Evolutionary conservation across 2,888 invertebrate genomes (phyloP).

Genomic region (Netelia fuscicornis): DNA sequence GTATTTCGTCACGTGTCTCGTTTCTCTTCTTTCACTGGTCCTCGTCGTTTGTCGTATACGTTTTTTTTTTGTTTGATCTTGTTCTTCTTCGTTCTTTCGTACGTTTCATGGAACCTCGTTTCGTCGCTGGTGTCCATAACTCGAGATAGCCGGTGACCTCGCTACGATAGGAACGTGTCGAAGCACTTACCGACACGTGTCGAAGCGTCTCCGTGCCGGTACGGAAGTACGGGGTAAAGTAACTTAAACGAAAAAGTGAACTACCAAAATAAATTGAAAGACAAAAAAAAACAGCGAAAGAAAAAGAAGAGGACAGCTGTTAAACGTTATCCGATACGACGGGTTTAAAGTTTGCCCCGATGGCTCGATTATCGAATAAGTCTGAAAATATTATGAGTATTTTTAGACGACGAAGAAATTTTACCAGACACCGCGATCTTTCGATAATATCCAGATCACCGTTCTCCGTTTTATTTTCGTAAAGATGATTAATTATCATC

Average conservation of each 20-base stretch:
- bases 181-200: not conserved
- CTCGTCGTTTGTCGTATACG: not conserved
- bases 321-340: not conserved
- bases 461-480: too few species aligned
- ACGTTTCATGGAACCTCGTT: not conserved
- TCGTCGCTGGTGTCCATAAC: not conserved
- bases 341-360: not conserved
- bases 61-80: slow-evolving; percentile 18
- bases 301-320: not conserved
- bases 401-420: not conserved
- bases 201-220: not conserved
- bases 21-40: not conserved
- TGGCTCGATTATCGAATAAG: not conserved
- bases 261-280: too few species aligned
- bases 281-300: not conserved
- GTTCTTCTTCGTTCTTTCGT: not conserved
- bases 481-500: too few species aligned
- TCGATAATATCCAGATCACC: too few species aligned
- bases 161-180: slow-evolving; percentile 35
- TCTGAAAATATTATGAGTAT: not conserved
- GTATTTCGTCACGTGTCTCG: slow-evolving; percentile 30
- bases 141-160: not conserved
- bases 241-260: too few species aligned
- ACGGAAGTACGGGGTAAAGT: not conserved
- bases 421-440: too few species aligned